These are phyloP conservation scores for Choloepus hoffmanni DNA, from an alignment of 2,113 vertebrate species.

Conservation along the genomic window DNA sequence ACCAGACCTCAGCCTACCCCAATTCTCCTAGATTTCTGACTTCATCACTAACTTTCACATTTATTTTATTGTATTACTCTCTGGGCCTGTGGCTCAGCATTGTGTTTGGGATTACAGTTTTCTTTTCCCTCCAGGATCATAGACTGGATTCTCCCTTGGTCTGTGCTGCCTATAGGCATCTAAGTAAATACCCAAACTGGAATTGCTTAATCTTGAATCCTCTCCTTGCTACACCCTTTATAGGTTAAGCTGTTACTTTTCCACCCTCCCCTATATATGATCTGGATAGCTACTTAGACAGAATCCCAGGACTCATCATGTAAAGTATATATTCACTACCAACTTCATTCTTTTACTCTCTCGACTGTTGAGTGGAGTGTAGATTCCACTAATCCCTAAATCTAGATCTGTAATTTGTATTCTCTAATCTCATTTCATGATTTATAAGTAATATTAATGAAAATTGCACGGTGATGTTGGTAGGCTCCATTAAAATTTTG, in stretches of 20 bases:
- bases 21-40: slow-evolving; percentile 11
- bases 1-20: neutral
- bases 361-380: neutral
- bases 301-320: neutral
- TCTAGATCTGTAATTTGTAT: neutral
- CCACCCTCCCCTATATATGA: neutral
- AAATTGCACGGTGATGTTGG: neutral
- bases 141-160: neutral
- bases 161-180: neutral
- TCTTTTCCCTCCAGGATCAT: neutral
- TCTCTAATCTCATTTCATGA: neutral
- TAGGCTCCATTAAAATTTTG: neutral
- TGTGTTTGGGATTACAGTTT: neutral
- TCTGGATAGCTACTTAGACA: neutral
- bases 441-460: slow-evolving; percentile 17
- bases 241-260: neutral
- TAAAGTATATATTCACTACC: neutral
- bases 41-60: neutral
- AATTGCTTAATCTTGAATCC: neutral
- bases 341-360: neutral
- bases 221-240: neutral
- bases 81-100: neutral
- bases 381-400: neutral
- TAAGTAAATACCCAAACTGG: neutral
- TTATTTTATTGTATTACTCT: neutral